Percentiles rank a stretch among this genome's conserved stretches.
phyloP scores from a whole-genome alignment of 2,113 vertebrate genomes.

The Chionis minor region DNA sequence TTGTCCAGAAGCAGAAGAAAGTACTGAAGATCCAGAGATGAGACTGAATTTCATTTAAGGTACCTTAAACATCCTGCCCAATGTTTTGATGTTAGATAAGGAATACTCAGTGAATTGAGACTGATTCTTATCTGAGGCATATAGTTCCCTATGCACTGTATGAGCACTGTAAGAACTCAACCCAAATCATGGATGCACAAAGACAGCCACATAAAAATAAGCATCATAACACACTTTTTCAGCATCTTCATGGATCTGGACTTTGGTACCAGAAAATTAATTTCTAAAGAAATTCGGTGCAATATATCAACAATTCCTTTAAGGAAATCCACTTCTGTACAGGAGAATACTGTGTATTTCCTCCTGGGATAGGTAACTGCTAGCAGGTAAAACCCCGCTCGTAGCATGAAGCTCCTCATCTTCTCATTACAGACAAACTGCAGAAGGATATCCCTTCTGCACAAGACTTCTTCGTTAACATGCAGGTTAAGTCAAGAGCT shows the following conservation, averaged over 20 bases:
- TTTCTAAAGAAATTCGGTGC: neutral
- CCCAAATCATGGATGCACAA: accelerated
- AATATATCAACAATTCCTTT: neutral
- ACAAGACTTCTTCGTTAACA: neutral
- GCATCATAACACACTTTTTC: neutral
- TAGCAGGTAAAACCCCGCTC: neutral
- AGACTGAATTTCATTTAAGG: neutral
- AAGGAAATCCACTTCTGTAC: neutral
- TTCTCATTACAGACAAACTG: neutral
- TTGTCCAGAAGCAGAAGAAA: neutral
- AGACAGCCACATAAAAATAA: neutral
- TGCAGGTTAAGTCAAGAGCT: neutral
- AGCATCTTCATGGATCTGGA: neutral
- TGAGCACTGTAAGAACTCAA: neutral
- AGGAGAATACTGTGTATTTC: neutral
- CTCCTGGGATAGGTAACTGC: neutral
- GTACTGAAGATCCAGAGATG: neutral
- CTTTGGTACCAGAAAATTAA: neutral
- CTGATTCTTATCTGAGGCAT: accelerated
- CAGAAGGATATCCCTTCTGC: neutral
- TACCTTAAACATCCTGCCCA: neutral
- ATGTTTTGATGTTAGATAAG: neutral
- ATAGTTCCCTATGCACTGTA: neutral
- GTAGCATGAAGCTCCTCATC: neutral
- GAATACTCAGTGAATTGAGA: neutral